Base-by-base conservation (phyloP, 2,888 invertebrate genomes). In the Zygaena filipendulae region DNA sequence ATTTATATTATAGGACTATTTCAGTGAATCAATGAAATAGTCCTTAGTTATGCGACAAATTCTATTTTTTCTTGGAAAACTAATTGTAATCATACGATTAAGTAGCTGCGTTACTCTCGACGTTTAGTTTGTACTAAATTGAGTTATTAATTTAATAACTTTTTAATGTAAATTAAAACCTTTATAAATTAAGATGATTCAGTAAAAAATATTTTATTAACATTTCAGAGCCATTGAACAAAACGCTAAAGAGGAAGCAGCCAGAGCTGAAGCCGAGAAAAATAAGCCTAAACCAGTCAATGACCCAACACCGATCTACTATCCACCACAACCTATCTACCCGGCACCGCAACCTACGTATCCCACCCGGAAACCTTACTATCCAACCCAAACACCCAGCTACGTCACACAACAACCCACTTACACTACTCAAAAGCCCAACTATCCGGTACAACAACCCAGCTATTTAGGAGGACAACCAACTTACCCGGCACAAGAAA, bases 221-320 rank as follows among this genome's bases (percentile, higher is more conserved):
- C 13, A 24, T 49, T 48, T 27, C 53, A 63, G 71, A 18, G 48
- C 70, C 21, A 43, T 67, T 27, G 70, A 67, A 23, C 54, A 69
- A 43, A 60, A 57, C 29, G 66, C 64, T 2, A 61, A 59, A 26
- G 67, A 63, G 24, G 61, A 62, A 42, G 57, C 56, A 25, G 53
- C 44, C 7, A 52, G 52, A 36, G 52, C 51, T 3, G 56, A 62
- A 43, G 63, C 66, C 2, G 56, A 61, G 28, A 58, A 61, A 36
- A 53, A 63, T 35, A 55, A 63, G 28, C n/a, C n/a, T n/a, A n/a
- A n/a, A n/a, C n/a, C n/a, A n/a, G n/a, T 25, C 35, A 24, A 19
- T 30, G 13, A 39, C 43, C 7, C 49, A 45, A n/a, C 41, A 41
- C 44, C 39, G n/a, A 25, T 25, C 3, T 41, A 45, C 35, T 35